Evolutionary conservation across 2,888 invertebrate genomes (phyloP), one percentile per base, ranked within the genome.

Genomic region (Entomobrya proxima): DNA sequence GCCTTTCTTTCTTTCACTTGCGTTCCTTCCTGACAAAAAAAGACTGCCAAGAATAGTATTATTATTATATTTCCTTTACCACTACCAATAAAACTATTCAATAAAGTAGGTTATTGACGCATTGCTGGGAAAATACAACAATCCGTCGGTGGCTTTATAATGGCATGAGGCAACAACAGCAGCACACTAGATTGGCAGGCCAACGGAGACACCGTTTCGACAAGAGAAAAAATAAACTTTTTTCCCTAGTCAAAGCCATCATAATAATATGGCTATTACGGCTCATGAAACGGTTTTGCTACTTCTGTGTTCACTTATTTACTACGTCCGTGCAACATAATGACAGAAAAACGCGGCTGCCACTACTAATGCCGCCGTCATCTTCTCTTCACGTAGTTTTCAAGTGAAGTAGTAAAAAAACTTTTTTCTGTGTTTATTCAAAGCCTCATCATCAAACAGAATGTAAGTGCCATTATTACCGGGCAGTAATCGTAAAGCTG

Each of bases 101-200:
- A 77, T 61, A 21, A 64, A 64, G 13, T 47, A 50, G 78, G 78
- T 78, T 78, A 78, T 67, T 78, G 78, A 78, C 78, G 78, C 64
- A 78, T 32, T 78, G 58, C 77, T 18, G 47, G 58, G 64, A 77
- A 77, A 77, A 67, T 24, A 47, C 47, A 15, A 13, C n/a, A 15
- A 15, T n/a, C 15, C n/a, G 3, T 47, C 3, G 47, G 5, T 47
- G n/a, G n/a, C n/a, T n/a, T n/a, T n/a, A n/a, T n/a, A n/a, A n/a
- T n/a, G n/a, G n/a, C n/a, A n/a, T n/a, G n/a, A n/a, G n/a, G n/a
- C n/a, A n/a, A n/a, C n/a, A n/a, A n/a, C n/a, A n/a, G n/a, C n/a
- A n/a, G n/a, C n/a, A n/a, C n/a, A n/a, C n/a, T n/a, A n/a, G n/a
- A n/a, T 47, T 47, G 47, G 5, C 47, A 13, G 47, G 13, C 15